phyloP scores from a whole-genome alignment of 2,888 invertebrate species.

The Trachelus troglodyta region DNA sequence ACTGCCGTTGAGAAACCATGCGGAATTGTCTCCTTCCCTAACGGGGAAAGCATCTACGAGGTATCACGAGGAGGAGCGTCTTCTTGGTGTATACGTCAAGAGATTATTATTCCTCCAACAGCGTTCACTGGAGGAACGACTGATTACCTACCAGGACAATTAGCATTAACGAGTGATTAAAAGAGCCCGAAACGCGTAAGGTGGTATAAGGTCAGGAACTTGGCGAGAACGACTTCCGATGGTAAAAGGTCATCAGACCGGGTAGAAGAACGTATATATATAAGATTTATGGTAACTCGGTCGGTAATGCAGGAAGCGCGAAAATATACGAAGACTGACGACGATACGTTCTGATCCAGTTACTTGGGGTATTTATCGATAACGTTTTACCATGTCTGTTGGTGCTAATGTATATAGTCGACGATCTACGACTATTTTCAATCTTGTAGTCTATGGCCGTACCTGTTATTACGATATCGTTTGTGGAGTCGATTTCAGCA shows the following conservation, averaged over 20 bases:
- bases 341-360: background rate
- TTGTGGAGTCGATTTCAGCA: background rate
- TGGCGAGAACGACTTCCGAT: background rate
- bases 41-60: background rate
- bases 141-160: background rate
- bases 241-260: background rate
- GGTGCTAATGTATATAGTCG: background rate
- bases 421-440: background rate
- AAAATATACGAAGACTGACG: background rate
- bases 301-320: background rate
- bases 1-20: background rate
- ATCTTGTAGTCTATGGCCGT: background rate
- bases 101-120: background rate
- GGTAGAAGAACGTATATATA: background rate
- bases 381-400: background rate
- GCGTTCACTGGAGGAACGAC: background rate
- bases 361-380: background rate
- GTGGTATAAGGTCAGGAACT: background rate
- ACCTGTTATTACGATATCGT: conserved; percentile 1
- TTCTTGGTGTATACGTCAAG: background rate
- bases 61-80: background rate
- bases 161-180: background rate
- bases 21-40: background rate
- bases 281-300: background rate
- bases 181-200: background rate